Evolutionary conservation across 2,797 vertebrate species (phyloP), one percentile per base, ranked within the genome.

Genomic region (Enteromius radiatus): DNA sequence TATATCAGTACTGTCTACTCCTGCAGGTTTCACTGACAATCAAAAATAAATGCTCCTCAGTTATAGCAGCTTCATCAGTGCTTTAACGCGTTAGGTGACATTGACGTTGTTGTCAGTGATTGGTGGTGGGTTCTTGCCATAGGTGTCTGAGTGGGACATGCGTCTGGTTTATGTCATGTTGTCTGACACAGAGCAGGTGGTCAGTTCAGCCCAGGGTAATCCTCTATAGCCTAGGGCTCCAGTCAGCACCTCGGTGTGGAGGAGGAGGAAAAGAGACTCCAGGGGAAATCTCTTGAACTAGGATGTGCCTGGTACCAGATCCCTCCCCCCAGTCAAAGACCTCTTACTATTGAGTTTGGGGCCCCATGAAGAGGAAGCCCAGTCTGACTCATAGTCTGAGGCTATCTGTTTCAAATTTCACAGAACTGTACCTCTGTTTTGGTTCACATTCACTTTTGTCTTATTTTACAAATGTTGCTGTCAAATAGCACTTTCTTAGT

Each of bases 181-280:
- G 87, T 92, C 89, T 93, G 89, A 92, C 78, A 86, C 90, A 90
- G 89, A 93, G 92, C 93, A 95, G 93, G 93, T 94, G 93, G 92
- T 84, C 84, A 78, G 79, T 75, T 81, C 70, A 85, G 73, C 4
- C 82, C 76, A 65, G 56, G 77, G 73, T 88, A 89, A 89, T 88
- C 85, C 85, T 84, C 59, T 84, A 49, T 80, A 79, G 61, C 63
- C 67, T 78, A 79, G 75, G 76, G 54, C 54, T 86, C 80, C 73
- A 68, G 84, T 86, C 75, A 84, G 68, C 75, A 78, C 52, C 52
- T 43, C 3, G 84, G 86, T 89, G 89, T 88, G 88, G 89, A 59
- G 90, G 93, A 91, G 91, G 68, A 69, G 15, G 31, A 80, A 70
- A 59, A 56, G 81, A 80, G 67, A 49, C 74, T 78, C 65, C 31